Evolutionary conservation across 2,888 invertebrate genomes (phyloP).

Genomic region (Orthosia incerta): DNA sequence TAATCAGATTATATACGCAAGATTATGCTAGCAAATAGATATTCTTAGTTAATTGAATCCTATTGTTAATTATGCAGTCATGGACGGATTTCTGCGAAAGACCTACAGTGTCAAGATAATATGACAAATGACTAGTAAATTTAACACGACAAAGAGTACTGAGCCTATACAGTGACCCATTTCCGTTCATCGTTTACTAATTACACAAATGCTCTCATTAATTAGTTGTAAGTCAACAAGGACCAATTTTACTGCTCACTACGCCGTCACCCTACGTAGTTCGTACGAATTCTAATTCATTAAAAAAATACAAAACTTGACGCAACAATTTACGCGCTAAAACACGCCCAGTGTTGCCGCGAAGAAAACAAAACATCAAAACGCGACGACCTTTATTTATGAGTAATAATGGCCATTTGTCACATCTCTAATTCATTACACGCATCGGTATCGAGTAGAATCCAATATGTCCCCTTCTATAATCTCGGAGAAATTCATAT

Average conservation of each 20-base stretch:
- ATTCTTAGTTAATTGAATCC: not conserved
- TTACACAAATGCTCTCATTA: conserved; percentile 4
- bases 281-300: conserved; percentile 49
- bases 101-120: no score
- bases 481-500: conserved; percentile 48
- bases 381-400: conserved; percentile 74
- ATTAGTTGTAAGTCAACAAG: conserved; percentile 26
- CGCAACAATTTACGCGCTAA: conserved; percentile 45
- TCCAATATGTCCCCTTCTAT: conserved; percentile 61
- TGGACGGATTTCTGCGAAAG: not conserved
- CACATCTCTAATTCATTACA: conserved; percentile 72
- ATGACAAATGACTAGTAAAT: no score
- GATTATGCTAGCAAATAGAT: not conserved
- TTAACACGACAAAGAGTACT: not conserved
- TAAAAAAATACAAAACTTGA: conserved; percentile 43
- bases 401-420: conserved; percentile 78
- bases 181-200: conserved; percentile 21
- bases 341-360: conserved; percentile 66
- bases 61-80: not conserved
- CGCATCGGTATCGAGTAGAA: conserved; percentile 67
- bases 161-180: conserved; percentile 15
- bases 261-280: conserved; percentile 1
- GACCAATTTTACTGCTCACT: conserved; percentile 7
- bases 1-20: not conserved
- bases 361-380: conserved; percentile 67